Evolutionary conservation across 2,113 vertebrate species (phyloP).

Genomic region (Bubalus kerabau): DNA sequence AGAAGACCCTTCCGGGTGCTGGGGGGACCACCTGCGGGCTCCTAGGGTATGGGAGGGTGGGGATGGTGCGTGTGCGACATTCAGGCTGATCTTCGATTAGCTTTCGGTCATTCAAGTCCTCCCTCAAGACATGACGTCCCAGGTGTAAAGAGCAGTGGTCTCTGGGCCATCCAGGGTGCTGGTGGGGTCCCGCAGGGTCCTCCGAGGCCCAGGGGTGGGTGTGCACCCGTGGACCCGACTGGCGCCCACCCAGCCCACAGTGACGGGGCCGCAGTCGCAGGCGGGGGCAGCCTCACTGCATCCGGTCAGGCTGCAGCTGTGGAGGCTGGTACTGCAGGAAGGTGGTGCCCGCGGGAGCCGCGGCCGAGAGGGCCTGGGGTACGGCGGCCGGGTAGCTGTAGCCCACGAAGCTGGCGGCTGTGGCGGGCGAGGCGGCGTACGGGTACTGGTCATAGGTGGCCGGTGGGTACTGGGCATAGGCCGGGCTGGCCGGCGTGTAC

Average conservation of each 20-base stretch:
- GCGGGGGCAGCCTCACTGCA: constrained; percentile 82
- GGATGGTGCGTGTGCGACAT: constrained; percentile 58
- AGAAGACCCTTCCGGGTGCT: background rate
- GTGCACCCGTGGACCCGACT: background rate
- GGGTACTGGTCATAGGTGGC: constrained; percentile 95
- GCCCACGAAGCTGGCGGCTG: constrained; percentile 87
- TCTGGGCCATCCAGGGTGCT: background rate
- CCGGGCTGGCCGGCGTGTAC: constrained; percentile 85
- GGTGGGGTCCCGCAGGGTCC: background rate
- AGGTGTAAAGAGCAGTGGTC: background rate
- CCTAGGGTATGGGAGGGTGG: background rate
- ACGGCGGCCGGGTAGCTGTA: constrained; percentile 84
- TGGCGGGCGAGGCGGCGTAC: constrained; percentile 88
- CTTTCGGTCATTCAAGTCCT: constrained; percentile 40
- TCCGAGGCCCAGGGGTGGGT: background rate
- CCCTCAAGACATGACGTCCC: background rate
- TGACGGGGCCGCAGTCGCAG: accelerated
- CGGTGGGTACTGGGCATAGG: constrained; percentile 90
- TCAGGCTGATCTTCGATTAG: constrained; percentile 51
- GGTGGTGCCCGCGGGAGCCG: constrained; percentile 76
- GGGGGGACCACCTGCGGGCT: background rate
- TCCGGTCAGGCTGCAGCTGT: constrained; percentile 93
- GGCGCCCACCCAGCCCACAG: background rate
- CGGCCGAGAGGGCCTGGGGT: constrained; percentile 74
- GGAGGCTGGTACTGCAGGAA: constrained; percentile 92